A percentile compares a stretch with the other conserved stretches of the same genome.
Conservation (phyloP, 2,797 vertebrate genomes). For the Ctenopoma kingsleyae region DNA sequence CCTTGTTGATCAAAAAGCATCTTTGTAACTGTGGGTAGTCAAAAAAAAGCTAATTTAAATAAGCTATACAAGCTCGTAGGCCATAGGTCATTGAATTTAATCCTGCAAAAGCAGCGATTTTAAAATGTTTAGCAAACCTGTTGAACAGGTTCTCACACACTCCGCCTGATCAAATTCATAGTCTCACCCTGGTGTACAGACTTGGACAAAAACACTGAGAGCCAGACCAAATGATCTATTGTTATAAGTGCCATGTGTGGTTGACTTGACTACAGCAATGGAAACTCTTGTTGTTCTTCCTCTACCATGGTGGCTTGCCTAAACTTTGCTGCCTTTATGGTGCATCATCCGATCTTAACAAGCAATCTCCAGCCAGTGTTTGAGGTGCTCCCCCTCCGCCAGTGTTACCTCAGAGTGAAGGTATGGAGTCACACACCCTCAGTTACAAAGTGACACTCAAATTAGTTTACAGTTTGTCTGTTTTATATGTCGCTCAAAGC, state of each 20-base stretch:
- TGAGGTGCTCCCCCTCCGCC: constrained; percentile 76
- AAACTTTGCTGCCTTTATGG: constrained; percentile 77
- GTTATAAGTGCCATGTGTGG: constrained; percentile 76
- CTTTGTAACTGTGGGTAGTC: constrained; percentile 86
- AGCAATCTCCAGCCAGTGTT: constrained; percentile 78
- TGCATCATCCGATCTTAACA: constrained; percentile 69
- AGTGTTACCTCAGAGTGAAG: constrained; percentile 86
- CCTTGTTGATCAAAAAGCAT: constrained; percentile 77
- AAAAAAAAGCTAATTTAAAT: constrained; percentile 56
- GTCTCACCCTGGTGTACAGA: constrained; percentile 66
- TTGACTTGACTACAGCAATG: constrained; percentile 82
- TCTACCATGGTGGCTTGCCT: constrained; percentile 78
- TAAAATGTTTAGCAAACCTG: constrained; percentile 64
- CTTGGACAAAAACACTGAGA: constrained; percentile 63
- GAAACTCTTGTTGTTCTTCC: constrained; percentile 85
- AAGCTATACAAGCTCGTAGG: constrained; percentile 68
- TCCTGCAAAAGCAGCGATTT: constrained; percentile 68
- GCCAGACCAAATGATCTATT: constrained; percentile 76
- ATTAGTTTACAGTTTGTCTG: constrained; percentile 72
- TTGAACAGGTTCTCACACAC: constrained; percentile 75
- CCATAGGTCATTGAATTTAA: constrained; percentile 67
- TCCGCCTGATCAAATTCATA: constrained; percentile 64
- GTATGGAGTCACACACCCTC: constrained; percentile 84
- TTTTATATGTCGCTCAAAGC: constrained; percentile 82
- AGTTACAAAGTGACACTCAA: constrained; percentile 84